These are phyloP conservation scores for Mactromeris polynyma DNA, from an alignment of 2,888 invertebrate genomes.

Conservation along the genomic window DNA sequence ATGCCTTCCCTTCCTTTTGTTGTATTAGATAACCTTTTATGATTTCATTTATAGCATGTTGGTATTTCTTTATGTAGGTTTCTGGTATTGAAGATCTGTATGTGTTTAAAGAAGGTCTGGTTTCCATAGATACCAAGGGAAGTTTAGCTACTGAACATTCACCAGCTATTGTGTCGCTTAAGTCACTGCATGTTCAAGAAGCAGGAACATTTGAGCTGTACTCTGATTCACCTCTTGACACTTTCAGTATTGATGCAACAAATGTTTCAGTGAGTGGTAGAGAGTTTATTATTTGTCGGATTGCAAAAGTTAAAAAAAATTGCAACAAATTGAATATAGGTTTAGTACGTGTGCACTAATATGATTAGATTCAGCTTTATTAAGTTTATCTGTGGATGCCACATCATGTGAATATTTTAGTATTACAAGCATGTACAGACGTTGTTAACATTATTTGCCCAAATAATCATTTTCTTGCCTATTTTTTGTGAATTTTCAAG, in stretches of 20 bases:
- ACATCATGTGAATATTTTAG: no score
- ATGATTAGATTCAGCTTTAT: no score
- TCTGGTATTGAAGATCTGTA: conserved; percentile 79
- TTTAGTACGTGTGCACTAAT: no score
- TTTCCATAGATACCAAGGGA: conserved; percentile 73
- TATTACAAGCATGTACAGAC: no score
- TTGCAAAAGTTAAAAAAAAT: no score
- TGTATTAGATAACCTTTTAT: neutral
- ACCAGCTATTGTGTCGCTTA: conserved; percentile 65
- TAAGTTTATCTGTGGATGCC: no score
- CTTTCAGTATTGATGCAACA: conserved; percentile 70
- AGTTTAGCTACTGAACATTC: conserved; percentile 70
- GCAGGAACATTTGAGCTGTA: conserved; percentile 75
- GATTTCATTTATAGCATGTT: neutral
- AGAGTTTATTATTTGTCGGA: no score
- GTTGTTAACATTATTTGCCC: no score
- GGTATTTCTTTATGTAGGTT: conserved; percentile 65
- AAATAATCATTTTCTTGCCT: no score
- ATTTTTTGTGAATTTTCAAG: no score
- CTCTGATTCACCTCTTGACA: conserved; percentile 51
- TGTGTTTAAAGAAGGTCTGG: conserved; percentile 78
- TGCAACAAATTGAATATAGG: no score
- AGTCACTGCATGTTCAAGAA: conserved; percentile 78
- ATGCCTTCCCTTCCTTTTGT: no score
- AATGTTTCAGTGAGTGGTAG: conserved; percentile 63